Evolutionary conservation across 2,888 invertebrate genomes (phyloP).

Genomic region (Oegoconia quadripuncta): DNA sequence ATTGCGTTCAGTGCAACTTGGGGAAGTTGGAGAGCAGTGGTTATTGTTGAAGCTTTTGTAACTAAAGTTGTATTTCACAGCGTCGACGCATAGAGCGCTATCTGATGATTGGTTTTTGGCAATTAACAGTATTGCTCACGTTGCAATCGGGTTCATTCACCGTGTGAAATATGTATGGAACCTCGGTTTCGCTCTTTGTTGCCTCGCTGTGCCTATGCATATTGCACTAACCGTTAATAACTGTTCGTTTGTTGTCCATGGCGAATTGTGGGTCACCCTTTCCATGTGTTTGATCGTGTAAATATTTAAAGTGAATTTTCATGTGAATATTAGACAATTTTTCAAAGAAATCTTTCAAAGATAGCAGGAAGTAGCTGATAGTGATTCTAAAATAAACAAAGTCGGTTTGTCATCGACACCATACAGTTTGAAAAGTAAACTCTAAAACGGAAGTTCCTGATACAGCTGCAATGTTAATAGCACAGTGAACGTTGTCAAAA

Average conservation of each 20-base stretch:
- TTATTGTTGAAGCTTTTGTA: slow-evolving; percentile 48
- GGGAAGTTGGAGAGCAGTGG: slow-evolving; percentile 1
- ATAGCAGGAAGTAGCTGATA: background rate
- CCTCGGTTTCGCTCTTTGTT: slow-evolving; percentile 68
- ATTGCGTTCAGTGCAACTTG: slow-evolving; percentile 11
- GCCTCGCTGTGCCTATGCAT: slow-evolving; percentile 35
- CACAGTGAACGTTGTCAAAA: slow-evolving; percentile 59
- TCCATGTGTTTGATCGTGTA: background rate
- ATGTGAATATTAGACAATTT: background rate
- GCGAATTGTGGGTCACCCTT: slow-evolving; percentile 3
- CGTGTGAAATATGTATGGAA: slow-evolving; percentile 77
- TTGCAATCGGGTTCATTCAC: slow-evolving; percentile 74
- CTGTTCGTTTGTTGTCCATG: slow-evolving; percentile 13
- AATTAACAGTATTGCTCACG: slow-evolving; percentile 78
- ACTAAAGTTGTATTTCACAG: slow-evolving; percentile 74
- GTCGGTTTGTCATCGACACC: too few relatives aligned
- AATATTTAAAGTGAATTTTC: background rate
- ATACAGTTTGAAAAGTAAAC: slow-evolving; percentile 11
- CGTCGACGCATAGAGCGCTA: slow-evolving; percentile 68
- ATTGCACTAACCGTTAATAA: slow-evolving; percentile 18
- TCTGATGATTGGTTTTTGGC: slow-evolving; percentile 80
- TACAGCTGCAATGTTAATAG: slow-evolving; percentile 42
- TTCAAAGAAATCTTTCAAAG: background rate
- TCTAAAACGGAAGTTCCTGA: slow-evolving; percentile 25
- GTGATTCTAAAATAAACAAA: background rate